Base-by-base conservation (phyloP, 2,797 vertebrate species). In the Toxotes lorentzi region DNA sequence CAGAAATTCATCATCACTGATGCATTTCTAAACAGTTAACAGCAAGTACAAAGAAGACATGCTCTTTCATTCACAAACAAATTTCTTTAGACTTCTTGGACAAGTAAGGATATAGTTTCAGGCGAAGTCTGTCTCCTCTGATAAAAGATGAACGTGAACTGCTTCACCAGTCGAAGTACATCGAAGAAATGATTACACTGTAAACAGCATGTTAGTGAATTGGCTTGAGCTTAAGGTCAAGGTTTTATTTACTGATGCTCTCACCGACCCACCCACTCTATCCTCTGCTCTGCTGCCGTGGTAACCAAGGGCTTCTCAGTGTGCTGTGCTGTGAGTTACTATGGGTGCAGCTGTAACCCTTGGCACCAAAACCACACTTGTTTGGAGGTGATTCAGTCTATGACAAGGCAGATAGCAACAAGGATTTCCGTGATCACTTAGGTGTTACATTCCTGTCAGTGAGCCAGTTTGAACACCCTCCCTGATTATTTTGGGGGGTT, bases 1-100 rank as follows among this genome's bases (percentile, higher is more conserved):
- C 54, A 73, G 86, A 84, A 91, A 90, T 88, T 45, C 34, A 69
- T 93, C 82, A 40, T 75, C 56, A 13, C 40, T 64, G 86, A 90
- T 89, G 7, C 0, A 47, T 92, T 90, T 88, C 84, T 83, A 59
- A 72, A 84, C 84, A 53, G 23, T 85, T 1, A 0, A 32, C 89
- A 59, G 51, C 88, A 86, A 87, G 86, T 60, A 93, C 91, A 91
- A 24, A 45, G 35, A 8, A 5, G 4, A 17, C n/a, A 0, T 34
- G 1, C 0, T 21, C 4, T 70, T 58, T 48, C 3, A 40, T 75
- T 72, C 41, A 13, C 12, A 35, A 2, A 27, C 19, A 21, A n/a
- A 5, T 41, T 47, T 63, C 12, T 16, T 59, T 41, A 6, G 17
- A 24, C 6, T 16, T 62, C 9, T 50, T 41, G 23, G 76, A n/a